These are phyloP conservation scores for Gobio gobio DNA, from an alignment of 2,113 vertebrate species.

Conservation along the genomic window DNA sequence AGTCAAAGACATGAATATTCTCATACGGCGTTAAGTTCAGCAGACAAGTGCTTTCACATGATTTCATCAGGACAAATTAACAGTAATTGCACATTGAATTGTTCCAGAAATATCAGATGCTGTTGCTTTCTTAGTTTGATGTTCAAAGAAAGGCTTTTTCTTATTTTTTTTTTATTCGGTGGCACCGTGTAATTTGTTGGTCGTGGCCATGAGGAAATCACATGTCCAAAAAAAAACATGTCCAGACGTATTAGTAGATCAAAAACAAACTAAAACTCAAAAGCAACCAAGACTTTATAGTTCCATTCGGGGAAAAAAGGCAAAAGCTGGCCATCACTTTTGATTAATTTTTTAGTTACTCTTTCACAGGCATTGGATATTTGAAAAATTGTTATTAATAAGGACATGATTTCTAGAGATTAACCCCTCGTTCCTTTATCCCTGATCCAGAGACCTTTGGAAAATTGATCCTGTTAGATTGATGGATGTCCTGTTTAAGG, in stretches of 20 bases:
- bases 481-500: slow-evolving; percentile 74
- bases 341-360: slow-evolving; percentile 78
- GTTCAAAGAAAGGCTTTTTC: slow-evolving; percentile 39
- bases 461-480: slow-evolving; percentile 82
- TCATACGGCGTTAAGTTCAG: slow-evolving; percentile 63
- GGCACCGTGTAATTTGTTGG: slow-evolving; percentile 32
- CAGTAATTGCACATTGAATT: slow-evolving; percentile 76
- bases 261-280: slow-evolving; percentile 33
- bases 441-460: slow-evolving; percentile 75
- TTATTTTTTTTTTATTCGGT: not conserved
- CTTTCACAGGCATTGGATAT: slow-evolving; percentile 76
- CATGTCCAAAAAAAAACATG: slow-evolving; percentile 17
- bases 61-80: slow-evolving; percentile 78
- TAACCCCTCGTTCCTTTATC: slow-evolving; percentile 80
- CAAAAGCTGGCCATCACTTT: slow-evolving; percentile 75
- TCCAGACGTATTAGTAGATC: slow-evolving; percentile 48
- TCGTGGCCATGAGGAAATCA: slow-evolving; percentile 36
- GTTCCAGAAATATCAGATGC: slow-evolving; percentile 52
- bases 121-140: slow-evolving; percentile 45
- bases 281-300: slow-evolving; percentile 52
- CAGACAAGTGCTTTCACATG: slow-evolving; percentile 71
- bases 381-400: slow-evolving; percentile 85
- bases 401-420: slow-evolving; percentile 82
- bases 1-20: slow-evolving; percentile 79
- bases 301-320: slow-evolving; percentile 53